Percentiles rank a stretch among this genome's conserved stretches.
Conservation (phyloP, 2,113 vertebrate genomes). For the Chloropsis cyanopogon region DNA sequence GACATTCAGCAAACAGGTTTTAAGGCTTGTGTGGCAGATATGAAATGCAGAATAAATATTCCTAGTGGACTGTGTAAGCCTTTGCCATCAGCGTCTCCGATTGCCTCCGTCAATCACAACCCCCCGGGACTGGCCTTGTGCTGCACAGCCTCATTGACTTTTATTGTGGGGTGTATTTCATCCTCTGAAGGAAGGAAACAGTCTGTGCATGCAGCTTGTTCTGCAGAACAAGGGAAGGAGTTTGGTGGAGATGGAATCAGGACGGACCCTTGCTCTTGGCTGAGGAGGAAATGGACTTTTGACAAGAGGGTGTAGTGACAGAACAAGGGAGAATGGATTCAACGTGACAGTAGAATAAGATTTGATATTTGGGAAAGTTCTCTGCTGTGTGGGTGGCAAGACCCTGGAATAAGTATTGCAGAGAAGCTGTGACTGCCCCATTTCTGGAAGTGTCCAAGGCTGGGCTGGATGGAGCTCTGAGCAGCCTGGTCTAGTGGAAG, state of each 20-base stretch:
- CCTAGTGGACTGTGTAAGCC: conserved; percentile 9
- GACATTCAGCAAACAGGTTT: conserved; percentile 43
- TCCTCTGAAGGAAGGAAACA: conserved; percentile 4
- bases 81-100: neutral
- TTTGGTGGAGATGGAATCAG: neutral
- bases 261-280: neutral
- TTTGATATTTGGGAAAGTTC: neutral
- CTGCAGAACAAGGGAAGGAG: neutral
- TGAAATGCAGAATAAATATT: conserved; percentile 56
- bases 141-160: conserved; percentile 46
- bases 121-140: neutral
- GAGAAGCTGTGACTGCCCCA: neutral
- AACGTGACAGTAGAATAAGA: neutral
- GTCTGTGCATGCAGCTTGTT: neutral
- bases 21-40: conserved; percentile 36
- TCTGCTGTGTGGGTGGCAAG: neutral
- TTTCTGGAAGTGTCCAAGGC: neutral
- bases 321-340: neutral
- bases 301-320: no score
- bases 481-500: neutral
- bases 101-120: conserved; percentile 54
- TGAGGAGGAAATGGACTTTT: neutral
- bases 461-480: neutral
- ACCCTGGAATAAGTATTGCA: neutral
- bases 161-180: conserved; percentile 38